Percentiles rank a stretch among this genome's conserved stretches.
Conservation (phyloP, 1,140 invertebrate genomes). For the Episyrphus balteatus region DNA sequence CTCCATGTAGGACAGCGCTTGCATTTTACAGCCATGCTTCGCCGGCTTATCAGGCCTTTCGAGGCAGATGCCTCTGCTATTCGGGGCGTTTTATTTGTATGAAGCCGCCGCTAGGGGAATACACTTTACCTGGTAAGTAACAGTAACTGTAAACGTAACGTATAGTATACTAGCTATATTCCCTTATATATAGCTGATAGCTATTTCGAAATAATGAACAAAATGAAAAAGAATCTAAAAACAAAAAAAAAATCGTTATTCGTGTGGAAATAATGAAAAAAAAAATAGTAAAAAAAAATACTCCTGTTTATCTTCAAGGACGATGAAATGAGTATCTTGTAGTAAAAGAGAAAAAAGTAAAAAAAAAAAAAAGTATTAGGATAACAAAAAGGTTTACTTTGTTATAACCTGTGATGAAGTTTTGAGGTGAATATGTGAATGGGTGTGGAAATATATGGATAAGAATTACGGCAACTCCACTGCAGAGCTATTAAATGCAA, state of each 20-base stretch:
- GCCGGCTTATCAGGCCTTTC: slow-evolving; percentile 75
- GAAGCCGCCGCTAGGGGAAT: slow-evolving; percentile 67
- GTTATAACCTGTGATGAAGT: neutral
- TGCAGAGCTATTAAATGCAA: too few relatives aligned
- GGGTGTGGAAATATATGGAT: neutral
- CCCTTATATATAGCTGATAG: neutral
- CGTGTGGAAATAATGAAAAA: too few relatives aligned
- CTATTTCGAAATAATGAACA: too few relatives aligned
- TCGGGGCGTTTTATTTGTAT: slow-evolving; percentile 83
- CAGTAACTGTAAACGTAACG: too few relatives aligned
- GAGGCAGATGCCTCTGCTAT: slow-evolving; percentile 80
- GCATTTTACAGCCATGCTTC: slow-evolving; percentile 82
- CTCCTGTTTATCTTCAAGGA: too few relatives aligned
- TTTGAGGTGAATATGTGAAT: neutral
- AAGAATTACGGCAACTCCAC: neutral
- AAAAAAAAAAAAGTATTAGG: neutral
- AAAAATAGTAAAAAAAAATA: too few relatives aligned
- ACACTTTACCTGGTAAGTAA: slow-evolving; percentile 30
- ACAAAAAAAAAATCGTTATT: neutral
- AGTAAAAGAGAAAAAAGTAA: neutral
- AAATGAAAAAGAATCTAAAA: neutral
- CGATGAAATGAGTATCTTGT: too few relatives aligned
- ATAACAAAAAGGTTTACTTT: neutral
- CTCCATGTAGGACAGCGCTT: slow-evolving; percentile 71
- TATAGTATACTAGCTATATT: too few relatives aligned